Evolutionary conservation across 2,888 invertebrate species (phyloP).

Genomic region (Platycnemis pennipes): DNA sequence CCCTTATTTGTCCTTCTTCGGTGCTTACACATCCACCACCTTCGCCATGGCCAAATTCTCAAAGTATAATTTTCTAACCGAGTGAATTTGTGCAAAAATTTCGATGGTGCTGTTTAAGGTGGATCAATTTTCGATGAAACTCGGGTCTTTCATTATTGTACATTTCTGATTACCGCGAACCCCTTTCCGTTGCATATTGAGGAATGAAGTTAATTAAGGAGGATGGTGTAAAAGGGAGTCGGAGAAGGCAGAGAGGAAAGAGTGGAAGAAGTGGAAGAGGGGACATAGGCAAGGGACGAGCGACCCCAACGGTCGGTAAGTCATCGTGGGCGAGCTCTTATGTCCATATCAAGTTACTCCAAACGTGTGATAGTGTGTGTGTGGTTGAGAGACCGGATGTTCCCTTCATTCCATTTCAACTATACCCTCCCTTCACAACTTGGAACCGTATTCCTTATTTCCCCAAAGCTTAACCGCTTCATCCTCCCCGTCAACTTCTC

Average conservation of each 20-base stretch:
- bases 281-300: background rate
- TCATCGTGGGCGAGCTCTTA: slow-evolving; percentile 41
- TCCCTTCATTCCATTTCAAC: slow-evolving; percentile 54
- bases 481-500: background rate
- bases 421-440: background rate
- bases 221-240: background rate
- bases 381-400: slow-evolving; percentile 14
- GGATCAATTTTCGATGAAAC: no score
- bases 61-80: no score
- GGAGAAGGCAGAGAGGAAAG: background rate
- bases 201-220: no score
- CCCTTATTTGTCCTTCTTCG: no score
- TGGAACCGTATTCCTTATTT: background rate
- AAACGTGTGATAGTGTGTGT: background rate
- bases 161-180: no score
- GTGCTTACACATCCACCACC: no score
- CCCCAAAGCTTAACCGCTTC: background rate
- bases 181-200: background rate
- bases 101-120: no score
- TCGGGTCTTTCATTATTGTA: no score
- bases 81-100: no score
- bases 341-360: slow-evolving; percentile 55
- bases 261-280: background rate
- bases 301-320: slow-evolving; percentile 25
- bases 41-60: no score